Base-by-base conservation (phyloP, 2,113 vertebrate genomes). In the Ictalurus furcatus region DNA sequence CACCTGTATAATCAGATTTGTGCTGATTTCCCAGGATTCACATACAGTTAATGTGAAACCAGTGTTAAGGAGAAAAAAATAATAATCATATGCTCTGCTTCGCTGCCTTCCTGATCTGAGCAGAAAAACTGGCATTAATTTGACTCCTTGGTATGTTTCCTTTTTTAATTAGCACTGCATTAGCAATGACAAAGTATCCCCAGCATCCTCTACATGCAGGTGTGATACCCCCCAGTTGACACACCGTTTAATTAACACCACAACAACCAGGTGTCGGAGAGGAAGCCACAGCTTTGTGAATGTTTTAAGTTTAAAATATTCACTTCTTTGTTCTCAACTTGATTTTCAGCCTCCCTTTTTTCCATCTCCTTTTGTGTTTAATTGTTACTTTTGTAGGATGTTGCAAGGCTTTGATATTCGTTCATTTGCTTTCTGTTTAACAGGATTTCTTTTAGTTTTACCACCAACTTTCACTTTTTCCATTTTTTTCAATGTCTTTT, bases 131-230 rank as follows among this genome's bases (percentile, higher is more conserved):
- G 89, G 76, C 90, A 91, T 92, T 93, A 91, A 91, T 92, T 93
- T 87, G 82, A 90, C 91, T 90, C 90, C 93, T 92, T 91, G 87
- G 74, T 86, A 86, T 71, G 84, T 87, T 89, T 91, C 90, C 88
- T 93, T 93, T 48, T 95, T 90, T 94, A 95, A 95, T 95, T 93
- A 95, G 94, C 93, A 87, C 94, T 91, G 91, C 93, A 94, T 94
- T 94, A 93, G 92, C 92, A 93, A 90, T 92, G 91, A 92, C 88
- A 83, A 91, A 91, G 59, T 85, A 85, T 85, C 90, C 89, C 81
- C 89, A 90, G 81, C 92, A 88, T 91, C 89, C 88, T 88, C 52
- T 44, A 80, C 84, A 86, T 87, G 67, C 93, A 93, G 93, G 93
- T 95, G 93, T 89, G 89, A 93, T 90, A 90, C 88, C 79, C 23